Percentiles rank a stretch among this genome's conserved stretches.
phyloP scores from a whole-genome alignment of 2,888 invertebrate species.

The Apotomis betuletana region DNA sequence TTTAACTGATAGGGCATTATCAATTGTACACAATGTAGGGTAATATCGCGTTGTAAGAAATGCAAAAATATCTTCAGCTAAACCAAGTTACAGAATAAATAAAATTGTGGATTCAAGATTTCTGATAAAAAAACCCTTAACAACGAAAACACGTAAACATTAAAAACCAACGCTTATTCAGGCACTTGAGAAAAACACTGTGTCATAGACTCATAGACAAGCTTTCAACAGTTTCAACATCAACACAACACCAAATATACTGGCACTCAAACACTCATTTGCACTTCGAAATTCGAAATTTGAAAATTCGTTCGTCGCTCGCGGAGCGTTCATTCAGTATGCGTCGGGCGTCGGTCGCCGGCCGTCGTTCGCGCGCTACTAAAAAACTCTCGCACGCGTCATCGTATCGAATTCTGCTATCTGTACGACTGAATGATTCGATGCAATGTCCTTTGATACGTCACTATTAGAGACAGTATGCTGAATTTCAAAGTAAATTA shows the following conservation, averaged over 20 bases:
- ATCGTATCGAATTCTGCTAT: slow-evolving; percentile 61
- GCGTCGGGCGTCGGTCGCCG: slow-evolving; percentile 68
- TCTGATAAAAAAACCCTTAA: slow-evolving; percentile 35
- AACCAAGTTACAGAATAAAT: slow-evolving; percentile 29
- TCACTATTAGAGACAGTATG: slow-evolving; percentile 22
- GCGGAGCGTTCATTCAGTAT: slow-evolving; percentile 50
- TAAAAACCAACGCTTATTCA: neutral
- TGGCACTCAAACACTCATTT: slow-evolving; percentile 63
- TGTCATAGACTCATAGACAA: slow-evolving; percentile 48
- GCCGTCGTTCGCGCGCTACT: slow-evolving; percentile 73
- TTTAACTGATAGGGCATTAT: slow-evolving; percentile 43
- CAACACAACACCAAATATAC: slow-evolving; percentile 53
- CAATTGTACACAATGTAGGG: slow-evolving; percentile 50
- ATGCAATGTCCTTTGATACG: slow-evolving; percentile 47
- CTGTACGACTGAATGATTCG: slow-evolving; percentile 33
- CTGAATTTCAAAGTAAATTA: slow-evolving; percentile 10
- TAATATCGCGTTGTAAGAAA: slow-evolving; percentile 49
- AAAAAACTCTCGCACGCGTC: slow-evolving; percentile 61
- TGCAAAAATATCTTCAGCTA: slow-evolving; percentile 44
- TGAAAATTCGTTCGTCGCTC: slow-evolving; percentile 49
- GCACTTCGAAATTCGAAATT: slow-evolving; percentile 59
- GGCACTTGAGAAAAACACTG: neutral
- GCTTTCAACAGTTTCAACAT: slow-evolving; percentile 50
- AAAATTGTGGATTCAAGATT: slow-evolving; percentile 34
- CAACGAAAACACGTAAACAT: slow-evolving; percentile 12